Conservation (phyloP, 2,888 invertebrate species). For the Noctua comes region DNA sequence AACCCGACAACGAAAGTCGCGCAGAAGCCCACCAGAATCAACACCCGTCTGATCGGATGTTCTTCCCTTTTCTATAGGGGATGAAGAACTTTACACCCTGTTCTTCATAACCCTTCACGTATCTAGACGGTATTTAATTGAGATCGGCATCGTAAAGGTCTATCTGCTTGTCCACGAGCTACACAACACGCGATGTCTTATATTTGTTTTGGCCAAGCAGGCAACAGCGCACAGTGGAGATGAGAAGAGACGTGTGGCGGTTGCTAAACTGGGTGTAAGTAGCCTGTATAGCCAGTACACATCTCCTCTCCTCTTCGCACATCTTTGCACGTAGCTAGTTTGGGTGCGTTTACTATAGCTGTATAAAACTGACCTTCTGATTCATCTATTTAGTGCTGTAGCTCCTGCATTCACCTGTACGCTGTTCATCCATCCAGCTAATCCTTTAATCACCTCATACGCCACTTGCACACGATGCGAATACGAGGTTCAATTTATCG, state of each 20-base stretch:
- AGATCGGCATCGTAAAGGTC: neutral
- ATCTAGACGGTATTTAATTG: neutral
- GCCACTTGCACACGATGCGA: constrained; percentile 36
- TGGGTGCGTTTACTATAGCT: neutral
- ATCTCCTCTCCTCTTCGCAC: neutral
- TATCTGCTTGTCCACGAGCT: neutral
- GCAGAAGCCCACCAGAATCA: too few relatives aligned
- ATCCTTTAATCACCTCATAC: constrained; percentile 57
- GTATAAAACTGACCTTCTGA: constrained; percentile 13
- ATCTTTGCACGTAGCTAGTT: neutral
- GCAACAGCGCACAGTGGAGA: neutral
- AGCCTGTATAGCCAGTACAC: neutral
- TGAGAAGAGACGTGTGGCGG: neutral
- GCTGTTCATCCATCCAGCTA: constrained; percentile 44
- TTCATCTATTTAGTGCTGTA: neutral
- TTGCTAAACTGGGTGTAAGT: neutral
- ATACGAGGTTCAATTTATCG: constrained; percentile 31
- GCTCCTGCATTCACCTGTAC: constrained; percentile 40
- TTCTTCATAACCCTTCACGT: too few relatives aligned
- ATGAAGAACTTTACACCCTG: too few relatives aligned
- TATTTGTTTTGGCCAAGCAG: neutral
- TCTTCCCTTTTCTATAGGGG: too few relatives aligned
- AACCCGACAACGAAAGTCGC: too few relatives aligned
- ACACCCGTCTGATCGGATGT: too few relatives aligned
- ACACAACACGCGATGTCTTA: too few relatives aligned